Evolutionary conservation across 2,113 vertebrate species (phyloP).

Genomic region (Percopsis transmontana): DNA sequence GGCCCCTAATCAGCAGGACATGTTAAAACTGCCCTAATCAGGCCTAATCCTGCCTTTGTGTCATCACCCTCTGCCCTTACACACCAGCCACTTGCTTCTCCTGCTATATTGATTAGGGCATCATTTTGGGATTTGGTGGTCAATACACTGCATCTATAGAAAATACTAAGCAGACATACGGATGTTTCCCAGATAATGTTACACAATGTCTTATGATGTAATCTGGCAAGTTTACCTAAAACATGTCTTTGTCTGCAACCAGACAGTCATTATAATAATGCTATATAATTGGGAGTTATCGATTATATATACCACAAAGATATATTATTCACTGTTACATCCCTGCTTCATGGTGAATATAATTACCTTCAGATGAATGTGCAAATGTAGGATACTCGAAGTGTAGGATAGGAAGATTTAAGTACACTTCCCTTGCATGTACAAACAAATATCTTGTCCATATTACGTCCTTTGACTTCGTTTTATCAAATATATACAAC

Average conservation of each 20-base stretch:
- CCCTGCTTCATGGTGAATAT: neutral
- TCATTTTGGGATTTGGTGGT: conserved; percentile 60
- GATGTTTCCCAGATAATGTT: conserved; percentile 7
- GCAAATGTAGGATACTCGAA: too few relatives aligned
- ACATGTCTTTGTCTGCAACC: neutral
- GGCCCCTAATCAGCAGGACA: conserved; percentile 77
- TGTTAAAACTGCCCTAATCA: conserved; percentile 82
- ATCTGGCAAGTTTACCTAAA: conserved; percentile 3
- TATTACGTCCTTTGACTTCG: neutral
- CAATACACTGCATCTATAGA: conserved; percentile 46
- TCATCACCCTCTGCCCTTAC: conserved; percentile 42
- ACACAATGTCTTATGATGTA: conserved; percentile 8
- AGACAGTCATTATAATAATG: too few relatives aligned
- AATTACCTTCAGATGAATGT: neutral
- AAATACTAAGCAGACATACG: neutral
- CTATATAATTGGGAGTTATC: neutral
- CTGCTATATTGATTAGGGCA: conserved; percentile 71
- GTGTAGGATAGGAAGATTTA: neutral
- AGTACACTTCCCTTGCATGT: too few relatives aligned
- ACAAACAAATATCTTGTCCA: too few relatives aligned
- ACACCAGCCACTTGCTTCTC: conserved; percentile 30
- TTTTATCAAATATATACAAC: too few relatives aligned
- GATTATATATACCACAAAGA: neutral
- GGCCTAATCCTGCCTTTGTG: conserved; percentile 76
- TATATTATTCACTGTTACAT: neutral